Evolutionary conservation across 1,140 invertebrate species (phyloP).

Genomic region (Marisa cornuarietis): DNA sequence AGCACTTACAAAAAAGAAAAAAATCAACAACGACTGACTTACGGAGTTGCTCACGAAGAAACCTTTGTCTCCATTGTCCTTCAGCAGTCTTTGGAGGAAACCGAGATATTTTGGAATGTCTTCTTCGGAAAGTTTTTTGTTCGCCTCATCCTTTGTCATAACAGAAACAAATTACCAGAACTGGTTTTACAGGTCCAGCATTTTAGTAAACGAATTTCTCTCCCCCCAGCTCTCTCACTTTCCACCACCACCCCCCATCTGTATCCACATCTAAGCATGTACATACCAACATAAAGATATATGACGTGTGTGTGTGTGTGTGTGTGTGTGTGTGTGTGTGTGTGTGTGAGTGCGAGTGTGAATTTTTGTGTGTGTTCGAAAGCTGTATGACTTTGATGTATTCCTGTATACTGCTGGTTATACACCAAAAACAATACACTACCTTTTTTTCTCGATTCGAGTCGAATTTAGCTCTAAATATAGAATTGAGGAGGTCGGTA

Average conservation of each 20-base stretch:
- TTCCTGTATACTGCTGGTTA: no score
- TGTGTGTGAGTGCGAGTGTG: not conserved
- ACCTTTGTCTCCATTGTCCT: conserved; percentile 13
- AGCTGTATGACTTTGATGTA: not conserved
- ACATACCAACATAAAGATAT: not conserved
- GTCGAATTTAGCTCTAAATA: not conserved
- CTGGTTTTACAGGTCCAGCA: not conserved
- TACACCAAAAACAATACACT: not conserved
- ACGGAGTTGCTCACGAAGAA: conserved; percentile 25
- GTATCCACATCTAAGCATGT: not conserved
- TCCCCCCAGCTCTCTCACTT: no score
- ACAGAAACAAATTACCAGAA: not conserved
- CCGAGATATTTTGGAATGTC: conserved; percentile 18
- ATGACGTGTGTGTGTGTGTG: not conserved
- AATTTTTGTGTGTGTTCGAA: no score
- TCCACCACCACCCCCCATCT: no score
- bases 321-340: not conserved
- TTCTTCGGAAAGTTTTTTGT: conserved; percentile 15
- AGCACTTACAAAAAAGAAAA: no score
- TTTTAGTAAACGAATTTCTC: not conserved
- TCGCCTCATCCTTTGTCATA: not conserved
- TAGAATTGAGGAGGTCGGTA: not conserved
- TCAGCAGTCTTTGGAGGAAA: conserved; percentile 16
- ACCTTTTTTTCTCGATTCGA: conserved; percentile 9
- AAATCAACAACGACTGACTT: not conserved